These are phyloP conservation scores for Temnothorax rugatulus DNA, from an alignment of 2,888 invertebrate genomes.

Conservation along the genomic window DNA sequence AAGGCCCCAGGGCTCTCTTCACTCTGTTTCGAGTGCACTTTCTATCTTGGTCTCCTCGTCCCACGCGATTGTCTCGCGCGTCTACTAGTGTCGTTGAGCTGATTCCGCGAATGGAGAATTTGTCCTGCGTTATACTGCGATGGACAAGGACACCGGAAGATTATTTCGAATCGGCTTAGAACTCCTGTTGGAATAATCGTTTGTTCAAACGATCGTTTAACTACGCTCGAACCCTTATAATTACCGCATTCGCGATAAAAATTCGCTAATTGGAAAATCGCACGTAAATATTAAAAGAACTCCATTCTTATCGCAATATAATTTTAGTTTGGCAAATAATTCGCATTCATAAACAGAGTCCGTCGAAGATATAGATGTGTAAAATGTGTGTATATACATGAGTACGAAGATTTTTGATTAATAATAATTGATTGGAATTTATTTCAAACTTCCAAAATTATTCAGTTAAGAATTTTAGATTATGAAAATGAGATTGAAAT, in stretches of 20 bases:
- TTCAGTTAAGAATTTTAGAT: not conserved
- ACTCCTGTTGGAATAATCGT: slow-evolving; percentile 56
- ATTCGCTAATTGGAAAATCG: slow-evolving; percentile 19
- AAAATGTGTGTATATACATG: slow-evolving; percentile 2
- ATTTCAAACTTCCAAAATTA: not conserved
- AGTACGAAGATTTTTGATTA: not conserved
- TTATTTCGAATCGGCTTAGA: slow-evolving; percentile 55
- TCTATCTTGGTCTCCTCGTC: slow-evolving; percentile 58
- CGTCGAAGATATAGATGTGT: not conserved
- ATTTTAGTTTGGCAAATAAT: slow-evolving; percentile 41
- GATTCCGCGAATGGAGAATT: slow-evolving; percentile 74
- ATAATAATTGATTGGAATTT: not conserved
- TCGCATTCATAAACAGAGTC: not conserved
- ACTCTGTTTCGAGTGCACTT: slow-evolving; percentile 55
- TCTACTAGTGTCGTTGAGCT: slow-evolving; percentile 72
- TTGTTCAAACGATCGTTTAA: slow-evolving; percentile 38
- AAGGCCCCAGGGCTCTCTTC: slow-evolving; percentile 84
- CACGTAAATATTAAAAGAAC: slow-evolving; percentile 20
- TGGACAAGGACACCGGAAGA: slow-evolving; percentile 62
- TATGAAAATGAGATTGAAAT: not conserved
- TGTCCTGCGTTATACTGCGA: slow-evolving; percentile 69
- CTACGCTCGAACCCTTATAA: slow-evolving; percentile 37
- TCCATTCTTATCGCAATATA: slow-evolving; percentile 12
- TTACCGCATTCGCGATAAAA: slow-evolving; percentile 9
- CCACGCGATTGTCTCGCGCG: slow-evolving; percentile 64